phyloP scores from a whole-genome alignment of 2,113 vertebrate species.

The Podarcis cretensis region DNA sequence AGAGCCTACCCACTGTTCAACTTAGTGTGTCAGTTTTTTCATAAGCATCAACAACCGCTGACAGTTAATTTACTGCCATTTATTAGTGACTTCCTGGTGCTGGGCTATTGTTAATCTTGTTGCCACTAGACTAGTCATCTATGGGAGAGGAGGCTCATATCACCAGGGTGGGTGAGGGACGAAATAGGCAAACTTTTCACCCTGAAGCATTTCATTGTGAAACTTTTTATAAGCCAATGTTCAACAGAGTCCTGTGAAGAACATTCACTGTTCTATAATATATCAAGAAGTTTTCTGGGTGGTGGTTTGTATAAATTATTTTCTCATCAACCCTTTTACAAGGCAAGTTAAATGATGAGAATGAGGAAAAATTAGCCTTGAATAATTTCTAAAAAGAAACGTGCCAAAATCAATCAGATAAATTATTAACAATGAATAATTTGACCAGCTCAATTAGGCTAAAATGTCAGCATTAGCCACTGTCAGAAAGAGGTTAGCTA shows the following conservation, averaged over 20 bases:
- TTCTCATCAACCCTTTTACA: conserved; percentile 13
- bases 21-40: no score
- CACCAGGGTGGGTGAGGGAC: not conserved
- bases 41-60: no score
- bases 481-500: conserved; percentile 16
- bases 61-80: no score
- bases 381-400: conserved; percentile 43
- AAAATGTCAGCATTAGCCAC: conserved; percentile 33
- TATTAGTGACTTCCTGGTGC: no score
- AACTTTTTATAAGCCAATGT: not conserved
- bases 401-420: conserved; percentile 25
- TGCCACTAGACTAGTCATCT: no score
- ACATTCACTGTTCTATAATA: conserved; percentile 12
- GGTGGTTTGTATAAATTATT: conserved; percentile 39
- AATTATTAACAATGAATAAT: conserved; percentile 18
- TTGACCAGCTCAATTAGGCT: conserved; percentile 8
- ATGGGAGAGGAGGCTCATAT: no score
- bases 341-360: conserved; percentile 26
- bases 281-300: not conserved
- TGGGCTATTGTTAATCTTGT: no score
- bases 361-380: not conserved
- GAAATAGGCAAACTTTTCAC: not conserved
- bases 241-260: not conserved
- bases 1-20: no score
- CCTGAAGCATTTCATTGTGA: not conserved